Conservation (phyloP, 2,113 vertebrate species). For the Arothron firmamentum region DNA sequence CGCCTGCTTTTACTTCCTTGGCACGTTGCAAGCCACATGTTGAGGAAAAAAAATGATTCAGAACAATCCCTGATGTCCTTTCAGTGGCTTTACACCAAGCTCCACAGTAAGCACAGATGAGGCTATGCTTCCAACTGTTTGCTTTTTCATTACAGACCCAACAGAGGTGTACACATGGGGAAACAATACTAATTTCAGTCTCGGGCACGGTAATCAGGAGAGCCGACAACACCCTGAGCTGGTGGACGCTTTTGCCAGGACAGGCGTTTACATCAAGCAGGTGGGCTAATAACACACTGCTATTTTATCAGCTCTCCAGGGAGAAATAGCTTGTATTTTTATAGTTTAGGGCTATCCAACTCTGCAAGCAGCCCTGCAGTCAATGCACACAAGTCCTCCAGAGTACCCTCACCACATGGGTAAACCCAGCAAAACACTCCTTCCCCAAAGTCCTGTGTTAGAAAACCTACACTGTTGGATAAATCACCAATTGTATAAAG, state of each 20-base stretch:
- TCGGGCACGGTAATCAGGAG: conserved; percentile 94
- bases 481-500: conserved; percentile 15
- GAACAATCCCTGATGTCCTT: no score
- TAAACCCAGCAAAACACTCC: conserved; percentile 54
- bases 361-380: conserved; percentile 19
- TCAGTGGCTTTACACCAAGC: no score
- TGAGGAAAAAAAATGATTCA: no score
- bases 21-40: no score
- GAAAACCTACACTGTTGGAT: conserved; percentile 22
- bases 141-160: conserved; percentile 79
- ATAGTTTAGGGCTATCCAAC: conserved; percentile 19
- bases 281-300: conserved; percentile 63
- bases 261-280: conserved; percentile 91
- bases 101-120: not conserved
- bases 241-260: conserved; percentile 90
- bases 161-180: conserved; percentile 97
- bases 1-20: no score
- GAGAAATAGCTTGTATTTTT: conserved; percentile 16
- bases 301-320: conserved; percentile 17
- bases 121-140: conserved; percentile 11
- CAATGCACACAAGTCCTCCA: conserved; percentile 19
- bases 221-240: conserved; percentile 90
- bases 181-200: conserved; percentile 93
- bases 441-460: conserved; percentile 40
- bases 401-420: conserved; percentile 37